These are phyloP conservation scores for Semibalanus balanoides DNA, from an alignment of 1,140 invertebrate genomes.

Conservation along the genomic window DNA sequence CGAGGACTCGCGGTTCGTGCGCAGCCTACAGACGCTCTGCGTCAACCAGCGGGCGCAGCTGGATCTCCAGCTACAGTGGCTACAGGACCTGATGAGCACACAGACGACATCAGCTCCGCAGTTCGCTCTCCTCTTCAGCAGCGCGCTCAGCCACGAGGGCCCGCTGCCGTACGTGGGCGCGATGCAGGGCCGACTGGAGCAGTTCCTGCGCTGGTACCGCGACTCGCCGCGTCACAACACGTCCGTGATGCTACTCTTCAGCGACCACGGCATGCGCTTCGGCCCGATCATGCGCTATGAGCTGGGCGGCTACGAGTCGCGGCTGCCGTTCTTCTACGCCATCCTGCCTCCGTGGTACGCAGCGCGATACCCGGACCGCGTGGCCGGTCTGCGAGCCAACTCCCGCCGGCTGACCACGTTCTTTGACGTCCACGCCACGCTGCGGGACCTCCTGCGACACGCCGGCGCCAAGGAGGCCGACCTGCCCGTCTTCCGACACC, in stretches of 20 bases:
- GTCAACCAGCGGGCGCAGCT: slow-evolving; percentile 24
- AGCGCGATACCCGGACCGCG: slow-evolving; percentile 22
- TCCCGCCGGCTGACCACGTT: neutral
- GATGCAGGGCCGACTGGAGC: neutral
- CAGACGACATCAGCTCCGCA: neutral
- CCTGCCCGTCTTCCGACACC: neutral
- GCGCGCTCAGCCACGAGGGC: neutral
- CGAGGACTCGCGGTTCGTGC: slow-evolving; percentile 18
- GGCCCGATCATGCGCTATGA: slow-evolving; percentile 35
- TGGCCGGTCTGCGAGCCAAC: neutral
- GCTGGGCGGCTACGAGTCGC: slow-evolving; percentile 40
- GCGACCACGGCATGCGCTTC: slow-evolving; percentile 43
- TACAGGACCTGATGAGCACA: slow-evolving; percentile 19
- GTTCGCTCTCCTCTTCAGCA: neutral
- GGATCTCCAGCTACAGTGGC: slow-evolving; percentile 24
- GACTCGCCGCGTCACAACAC: neutral
- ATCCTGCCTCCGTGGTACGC: slow-evolving; percentile 34
- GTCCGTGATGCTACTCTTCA: slow-evolving; percentile 33
- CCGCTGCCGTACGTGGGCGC: neutral
- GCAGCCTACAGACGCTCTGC: slow-evolving; percentile 23
- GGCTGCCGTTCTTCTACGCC: slow-evolving; percentile 40
- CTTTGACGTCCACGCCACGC: neutral
- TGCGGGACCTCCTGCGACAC: neutral
- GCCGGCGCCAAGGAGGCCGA: no score
- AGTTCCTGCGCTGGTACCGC: neutral